A percentile compares a stretch with the other conserved stretches of the same genome.
Conservation (phyloP, 1,140 invertebrate species). For the Leptopilina clavipes region DNA sequence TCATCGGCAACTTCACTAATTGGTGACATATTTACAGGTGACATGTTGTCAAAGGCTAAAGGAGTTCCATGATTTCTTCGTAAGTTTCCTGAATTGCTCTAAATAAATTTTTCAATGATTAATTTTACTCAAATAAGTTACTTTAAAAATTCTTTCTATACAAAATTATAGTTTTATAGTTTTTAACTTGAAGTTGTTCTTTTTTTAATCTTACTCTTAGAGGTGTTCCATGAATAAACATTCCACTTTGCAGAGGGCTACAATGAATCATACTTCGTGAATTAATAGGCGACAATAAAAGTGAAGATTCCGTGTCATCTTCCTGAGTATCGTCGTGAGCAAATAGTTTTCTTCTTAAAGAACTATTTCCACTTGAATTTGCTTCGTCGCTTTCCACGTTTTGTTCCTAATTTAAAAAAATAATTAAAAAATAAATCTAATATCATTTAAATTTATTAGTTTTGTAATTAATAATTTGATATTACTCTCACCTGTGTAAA, state of each 20-base stretch:
- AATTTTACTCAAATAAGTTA: not conserved
- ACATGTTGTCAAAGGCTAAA: conserved; percentile 51
- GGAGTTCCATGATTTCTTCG: conserved; percentile 55
- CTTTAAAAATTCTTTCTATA: conserved; percentile 22
- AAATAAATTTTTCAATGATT: conserved; percentile 35
- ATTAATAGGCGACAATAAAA: conserved; percentile 57
- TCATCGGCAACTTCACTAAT: conserved; percentile 55
- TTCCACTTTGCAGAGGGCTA: conserved; percentile 68
- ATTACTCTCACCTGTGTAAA: conserved; percentile 74
- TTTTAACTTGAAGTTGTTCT: no score
- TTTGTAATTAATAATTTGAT: not conserved
- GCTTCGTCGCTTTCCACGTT: conserved; percentile 66
- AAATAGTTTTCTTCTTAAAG: conserved; percentile 70
- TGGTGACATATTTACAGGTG: conserved; percentile 66
- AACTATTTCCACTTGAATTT: conserved; percentile 65
- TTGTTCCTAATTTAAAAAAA: conserved; percentile 59
- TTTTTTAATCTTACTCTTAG: conserved; percentile 55
- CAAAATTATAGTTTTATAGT: not conserved
- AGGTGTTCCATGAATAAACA: conserved; percentile 63
- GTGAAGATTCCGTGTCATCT: conserved; percentile 56
- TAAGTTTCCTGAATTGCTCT: conserved; percentile 45
- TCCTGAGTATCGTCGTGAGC: conserved; percentile 62
- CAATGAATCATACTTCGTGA: conserved; percentile 40
- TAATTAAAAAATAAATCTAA: conserved; percentile 41
- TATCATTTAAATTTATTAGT: conserved; percentile 7